Conservation (phyloP, 2,797 vertebrate species). For the Selene dorsalis region DNA sequence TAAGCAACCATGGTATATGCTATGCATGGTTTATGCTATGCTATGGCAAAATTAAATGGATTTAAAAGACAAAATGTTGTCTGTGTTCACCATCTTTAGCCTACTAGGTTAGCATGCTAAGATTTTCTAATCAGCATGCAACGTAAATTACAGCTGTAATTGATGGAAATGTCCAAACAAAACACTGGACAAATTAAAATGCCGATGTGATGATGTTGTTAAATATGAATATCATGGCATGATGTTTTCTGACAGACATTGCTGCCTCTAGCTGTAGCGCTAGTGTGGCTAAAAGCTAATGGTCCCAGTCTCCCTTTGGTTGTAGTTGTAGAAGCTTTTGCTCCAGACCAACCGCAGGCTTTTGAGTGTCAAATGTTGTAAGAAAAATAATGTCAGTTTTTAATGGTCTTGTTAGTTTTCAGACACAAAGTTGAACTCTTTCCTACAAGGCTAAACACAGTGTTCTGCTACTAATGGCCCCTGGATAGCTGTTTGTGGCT, state of each 20-base stretch:
- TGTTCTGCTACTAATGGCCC: slow-evolving; percentile 21
- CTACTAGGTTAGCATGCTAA: not conserved
- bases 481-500: slow-evolving; percentile 38
- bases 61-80: not conserved
- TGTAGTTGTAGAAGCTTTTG: not conserved
- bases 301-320: not conserved
- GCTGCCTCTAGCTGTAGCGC: not conserved
- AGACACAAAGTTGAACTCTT: slow-evolving; percentile 23
- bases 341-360: slow-evolving; percentile 28
- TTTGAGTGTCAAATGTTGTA: slow-evolving; percentile 13
- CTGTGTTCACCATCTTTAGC: not conserved
- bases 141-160: not conserved
- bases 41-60: not conserved
- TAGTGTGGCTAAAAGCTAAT: not conserved
- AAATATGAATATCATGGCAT: not conserved
- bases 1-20: not conserved
- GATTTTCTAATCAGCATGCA: not conserved
- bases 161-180: not conserved
- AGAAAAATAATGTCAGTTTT: slow-evolving; percentile 44
- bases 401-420: slow-evolving; percentile 35
- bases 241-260: not conserved
- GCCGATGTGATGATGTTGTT: not conserved
- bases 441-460: slow-evolving; percentile 40
- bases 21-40: not conserved
- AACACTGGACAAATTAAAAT: not conserved